Base-by-base conservation (phyloP, 2,113 vertebrate species). In the Gnathonemus echidnorhynchus region DNA sequence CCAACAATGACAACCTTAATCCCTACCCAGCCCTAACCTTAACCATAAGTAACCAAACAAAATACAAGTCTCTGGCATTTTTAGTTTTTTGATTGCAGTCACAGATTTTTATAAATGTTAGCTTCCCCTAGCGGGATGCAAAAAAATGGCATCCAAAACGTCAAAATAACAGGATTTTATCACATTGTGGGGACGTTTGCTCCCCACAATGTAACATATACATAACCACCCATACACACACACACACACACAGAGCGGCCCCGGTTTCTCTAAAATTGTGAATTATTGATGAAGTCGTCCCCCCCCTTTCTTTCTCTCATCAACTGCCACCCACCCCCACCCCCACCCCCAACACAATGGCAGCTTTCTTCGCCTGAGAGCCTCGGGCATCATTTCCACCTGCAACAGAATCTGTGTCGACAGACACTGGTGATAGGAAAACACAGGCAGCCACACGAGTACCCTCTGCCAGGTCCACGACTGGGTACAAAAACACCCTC, bases 241-340 rank as follows among this genome's bases (percentile, higher is more conserved):
- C 11, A 45, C 48, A 74, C 21, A 87, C n/a, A 77, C 35, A 24
- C 0, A 42, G 77, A 21, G 0, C 31, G 70, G 70, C 5, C 42
- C 8, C 39, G 39, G 42, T 45, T 85, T 48, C 83, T 85, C 83
- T 85, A 21, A 19, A 45, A 85, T 90, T 90, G 91, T 95, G 93
- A 94, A 93, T 94, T 92, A 94, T 94, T 95, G 91, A 95, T 90
- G 90, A 62, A 62, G 80, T 70, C 89, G 90, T 89, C 90, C 92
- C 93, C 88, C 90, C 91, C 91, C 84, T 13, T 49, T 92, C 80
- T 89, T 52, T 89, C 53, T 90, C 88, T 86, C 89, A 88, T 93
- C 91, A 91, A 90, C 90, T 53, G 90, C 90, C 77, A 89, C 88
- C 89, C 86, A 50, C 48, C 27, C 35, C 35, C 35, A 39, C 2